These are phyloP conservation scores for Calliopum simillimum DNA, from an alignment of 2,888 invertebrate species.

Conservation along the genomic window DNA sequence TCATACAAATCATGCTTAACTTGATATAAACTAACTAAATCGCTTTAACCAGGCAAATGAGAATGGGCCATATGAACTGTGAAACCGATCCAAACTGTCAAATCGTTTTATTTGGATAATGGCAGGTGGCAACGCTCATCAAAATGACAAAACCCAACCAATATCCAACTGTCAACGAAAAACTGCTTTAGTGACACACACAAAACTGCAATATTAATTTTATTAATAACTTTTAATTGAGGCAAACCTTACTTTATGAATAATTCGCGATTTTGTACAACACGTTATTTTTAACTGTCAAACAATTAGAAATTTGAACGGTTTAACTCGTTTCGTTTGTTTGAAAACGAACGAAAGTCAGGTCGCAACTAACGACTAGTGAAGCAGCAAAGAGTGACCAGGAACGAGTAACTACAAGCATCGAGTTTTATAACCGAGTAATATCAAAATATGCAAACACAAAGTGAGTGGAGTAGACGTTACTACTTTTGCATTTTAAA, in stretches of 20 bases:
- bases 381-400: constrained; percentile 34
- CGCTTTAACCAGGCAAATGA: too few relatives aligned
- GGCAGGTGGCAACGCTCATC: too few relatives aligned
- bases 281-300: not conserved
- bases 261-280: not conserved
- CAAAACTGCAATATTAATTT: not conserved
- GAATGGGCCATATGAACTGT: too few relatives aligned
- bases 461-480: constrained; percentile 23
- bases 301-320: not conserved
- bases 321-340: constrained; percentile 19
- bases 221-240: not conserved
- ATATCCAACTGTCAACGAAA: not conserved
- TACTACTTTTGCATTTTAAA: constrained; percentile 11
- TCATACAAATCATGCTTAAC: too few relatives aligned
- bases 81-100: too few relatives aligned
- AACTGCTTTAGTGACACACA: not conserved
- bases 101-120: too few relatives aligned
- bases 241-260: not conserved
- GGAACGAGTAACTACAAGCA: constrained; percentile 30
- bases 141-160: not conserved
- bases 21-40: too few relatives aligned
- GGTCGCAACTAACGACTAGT: constrained; percentile 31
- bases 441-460: constrained; percentile 31
- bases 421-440: constrained; percentile 24
- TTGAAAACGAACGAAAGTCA: constrained; percentile 26